Conservation (phyloP, 1,140 invertebrate species). For the Diachasmimorpha longicaudata region DNA sequence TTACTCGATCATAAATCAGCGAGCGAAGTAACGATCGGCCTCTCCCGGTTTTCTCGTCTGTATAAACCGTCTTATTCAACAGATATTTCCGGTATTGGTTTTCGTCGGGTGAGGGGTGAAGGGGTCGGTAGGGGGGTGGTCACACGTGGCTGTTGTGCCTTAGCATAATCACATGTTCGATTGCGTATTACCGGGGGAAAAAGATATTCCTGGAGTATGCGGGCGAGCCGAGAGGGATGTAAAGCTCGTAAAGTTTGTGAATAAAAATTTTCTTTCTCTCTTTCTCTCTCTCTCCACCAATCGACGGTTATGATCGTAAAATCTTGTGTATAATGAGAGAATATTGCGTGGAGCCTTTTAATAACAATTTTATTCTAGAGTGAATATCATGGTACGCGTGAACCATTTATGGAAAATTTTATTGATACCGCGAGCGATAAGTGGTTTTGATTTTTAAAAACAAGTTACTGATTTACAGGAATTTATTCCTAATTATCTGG, state of each 20-base stretch:
- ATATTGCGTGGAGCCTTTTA: not conserved
- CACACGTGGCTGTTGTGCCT: not conserved
- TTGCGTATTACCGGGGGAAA: not conserved
- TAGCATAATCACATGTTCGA: not conserved
- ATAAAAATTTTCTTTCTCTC: not conserved
- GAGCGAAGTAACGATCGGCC: not conserved
- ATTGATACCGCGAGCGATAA: not conserved
- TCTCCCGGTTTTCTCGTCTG: not conserved
- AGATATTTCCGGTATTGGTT: not conserved
- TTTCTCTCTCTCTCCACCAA: too few species aligned
- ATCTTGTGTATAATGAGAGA: not conserved
- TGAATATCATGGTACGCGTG: not conserved
- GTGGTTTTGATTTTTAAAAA: too few species aligned
- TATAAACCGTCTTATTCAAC: not conserved
- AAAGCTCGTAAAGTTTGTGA: not conserved
- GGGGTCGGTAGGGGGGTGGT: too few species aligned
- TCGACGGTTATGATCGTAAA: not conserved
- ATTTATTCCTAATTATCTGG: too few species aligned
- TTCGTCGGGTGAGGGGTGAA: too few species aligned
- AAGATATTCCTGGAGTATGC: not conserved
- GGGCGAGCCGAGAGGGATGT: not conserved
- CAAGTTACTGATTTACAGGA: too few species aligned
- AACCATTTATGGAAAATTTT: not conserved
- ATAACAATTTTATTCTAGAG: not conserved
- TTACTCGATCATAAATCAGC: not conserved